Base-by-base conservation (phyloP, 2,113 vertebrate genomes). In the Strigops habroptila region DNA sequence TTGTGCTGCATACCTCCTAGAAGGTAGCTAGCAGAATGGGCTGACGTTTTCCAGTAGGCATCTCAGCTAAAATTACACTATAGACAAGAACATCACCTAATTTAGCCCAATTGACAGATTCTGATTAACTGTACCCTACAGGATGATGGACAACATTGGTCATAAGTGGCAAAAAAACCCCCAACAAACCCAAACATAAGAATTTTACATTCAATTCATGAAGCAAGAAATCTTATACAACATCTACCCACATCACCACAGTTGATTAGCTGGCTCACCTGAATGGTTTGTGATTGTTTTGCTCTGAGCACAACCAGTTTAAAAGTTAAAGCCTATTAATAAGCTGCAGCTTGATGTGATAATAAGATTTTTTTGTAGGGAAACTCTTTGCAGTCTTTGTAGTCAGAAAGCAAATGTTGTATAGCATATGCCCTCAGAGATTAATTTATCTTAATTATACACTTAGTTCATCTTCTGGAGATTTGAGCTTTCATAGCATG, bases 311-410 rank as follows among this genome's bases (percentile, higher is more conserved):
- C 43, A 88, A 77, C 14, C 28, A 68, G 39, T 78, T 71, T 76
- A 79, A 84, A 77, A 93, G 70, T 64, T 74, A 90, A 88, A 68
- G 70, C 33, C 64, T 81, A 37, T 68, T 96, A 84, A 92, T 96
- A 75, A 78, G 41, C 57, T 71, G 31, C 30, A 51, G 18, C 76
- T 83, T 92, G 65, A 82, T 46, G 39, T 41, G 84, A 79, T 86
- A 89, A 89, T 35, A 49, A 87, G 57, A 90, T 31, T 68, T 92
- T 92, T 93, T 89, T 62, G 22, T 77, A 44, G 15, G 28, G 43
- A 88, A 94, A 59, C 0, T 4, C 6, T 71, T 78, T 88, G 46
- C 64, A 63, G 46, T 28, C 17, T 63, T 82, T 82, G 25, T 55
- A 65, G 33, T 86, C 52, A 82, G 39, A 88, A 91, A 78, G 76